Conservation (phyloP, 92 coral and sea anemone genomes). For the Phenganax stokvisi region DNA sequence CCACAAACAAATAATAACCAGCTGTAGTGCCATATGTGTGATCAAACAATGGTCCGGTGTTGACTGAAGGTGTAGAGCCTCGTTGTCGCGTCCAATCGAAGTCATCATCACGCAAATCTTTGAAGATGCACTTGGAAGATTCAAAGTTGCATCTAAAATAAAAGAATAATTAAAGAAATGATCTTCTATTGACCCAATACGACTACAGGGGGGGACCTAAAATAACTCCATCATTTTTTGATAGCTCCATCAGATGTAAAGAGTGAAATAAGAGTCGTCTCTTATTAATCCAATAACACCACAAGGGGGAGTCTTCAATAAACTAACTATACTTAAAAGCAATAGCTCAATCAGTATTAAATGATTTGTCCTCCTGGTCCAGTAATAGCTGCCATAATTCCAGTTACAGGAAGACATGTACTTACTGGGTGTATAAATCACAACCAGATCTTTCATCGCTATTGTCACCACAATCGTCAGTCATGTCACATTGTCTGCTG, state of each 20-base stretch:
- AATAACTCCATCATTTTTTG: no score
- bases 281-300: no score
- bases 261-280: no score
- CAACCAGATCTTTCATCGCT: slow-evolving; percentile 70
- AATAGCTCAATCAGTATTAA: no score
- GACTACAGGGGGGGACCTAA: no score
- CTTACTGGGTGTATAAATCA: slow-evolving; percentile 12
- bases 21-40: slow-evolving; percentile 81
- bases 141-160: slow-evolving; percentile 70
- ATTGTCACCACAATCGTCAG: slow-evolving; percentile 93
- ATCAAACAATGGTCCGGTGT: slow-evolving; percentile 90
- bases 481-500: slow-evolving; percentile 73
- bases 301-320: no score
- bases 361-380: no score
- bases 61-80: slow-evolving; percentile 72
- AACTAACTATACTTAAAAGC: no score
- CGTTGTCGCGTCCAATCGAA: slow-evolving; percentile 94
- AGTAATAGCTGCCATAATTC: no score
- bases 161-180: not conserved
- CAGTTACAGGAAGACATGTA: not conserved
- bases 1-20: slow-evolving; percentile 76
- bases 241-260: no score
- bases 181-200: no score
- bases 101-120: slow-evolving; percentile 70
- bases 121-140: slow-evolving; percentile 63